Evolutionary conservation across 2,888 invertebrate species (phyloP), one percentile per base, ranked within the genome.

Genomic region (Noctua fimbriata): DNA sequence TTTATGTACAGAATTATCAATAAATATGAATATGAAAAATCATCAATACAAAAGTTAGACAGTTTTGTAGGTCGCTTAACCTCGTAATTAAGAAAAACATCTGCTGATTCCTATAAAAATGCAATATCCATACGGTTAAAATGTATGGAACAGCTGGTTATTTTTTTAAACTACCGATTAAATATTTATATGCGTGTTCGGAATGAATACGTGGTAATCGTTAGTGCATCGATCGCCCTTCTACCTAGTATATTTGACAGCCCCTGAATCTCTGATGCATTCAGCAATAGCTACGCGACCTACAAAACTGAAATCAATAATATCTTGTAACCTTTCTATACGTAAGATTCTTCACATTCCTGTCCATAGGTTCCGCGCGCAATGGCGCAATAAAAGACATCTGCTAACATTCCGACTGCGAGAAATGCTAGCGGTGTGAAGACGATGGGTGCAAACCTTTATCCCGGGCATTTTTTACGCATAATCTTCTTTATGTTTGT

Each of bases 371-470:
- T 70, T 82, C 66, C 69, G 32, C 44, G 58, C 32, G 28, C 82
- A 82, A 76, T 74, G 83, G 60, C 86, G 83, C 32, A 52, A 85
- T 83, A 82, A 82, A 86, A 82, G 41, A 55, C 83, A 83, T 86
- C 76, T 85, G 86, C 83, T 70, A 66, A 63, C 65, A 82, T 86
- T 76, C 28, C 49, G 28, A 79, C n/a, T 69, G 47, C 36, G 69
- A 70, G 60, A 52, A 82, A 69, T 32, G 28, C 63, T 81, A 1
- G 55, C 28, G 44, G 63, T 76, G 82, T 58, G 36, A 60, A 63
- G 47, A 9, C 44, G 36, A 71, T 69, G 36, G 21, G 9, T 21
- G 28, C 28, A 24, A 55, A 74, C 36, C 85, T 63, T 63, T 80
- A 70, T 49, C 24, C 28, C 10, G 12, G 36, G 55, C 21, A 58